phyloP scores from a whole-genome alignment of 2,113 vertebrate genomes.

The Bos javanicus region DNA sequence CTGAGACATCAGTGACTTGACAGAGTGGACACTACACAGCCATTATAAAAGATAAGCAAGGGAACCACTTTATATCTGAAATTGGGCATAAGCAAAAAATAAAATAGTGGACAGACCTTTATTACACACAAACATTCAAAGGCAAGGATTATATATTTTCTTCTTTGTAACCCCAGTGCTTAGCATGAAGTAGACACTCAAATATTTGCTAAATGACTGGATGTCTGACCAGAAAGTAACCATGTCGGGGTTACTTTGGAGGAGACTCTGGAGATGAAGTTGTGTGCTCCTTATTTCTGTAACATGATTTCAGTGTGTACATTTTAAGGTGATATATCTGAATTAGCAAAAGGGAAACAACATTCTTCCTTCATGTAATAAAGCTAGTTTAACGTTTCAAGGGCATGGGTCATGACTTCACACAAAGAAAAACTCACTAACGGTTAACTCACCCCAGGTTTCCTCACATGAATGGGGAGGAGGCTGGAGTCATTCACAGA shows the following conservation, averaged over 20 bases:
- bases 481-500: neutral
- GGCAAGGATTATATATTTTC: neutral
- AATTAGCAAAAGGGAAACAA: neutral
- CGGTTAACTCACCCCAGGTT: neutral
- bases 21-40: neutral
- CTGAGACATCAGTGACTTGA: neutral
- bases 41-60: neutral
- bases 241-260: neutral
- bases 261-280: neutral
- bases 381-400: neutral
- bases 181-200: neutral
- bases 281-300: neutral
- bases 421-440: neutral
- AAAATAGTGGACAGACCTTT: neutral
- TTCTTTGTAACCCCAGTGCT: neutral
- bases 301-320: neutral
- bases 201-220: neutral
- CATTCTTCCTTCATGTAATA: neutral
- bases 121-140: too few relatives aligned
- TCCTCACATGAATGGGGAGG: neutral
- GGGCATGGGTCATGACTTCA: neutral
- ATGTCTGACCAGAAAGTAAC: neutral
- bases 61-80: neutral
- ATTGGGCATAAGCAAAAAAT: neutral
- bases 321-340: neutral